Evolutionary conservation across 2,888 invertebrate species (phyloP).

Genomic region (Lycia hirtaria): DNA sequence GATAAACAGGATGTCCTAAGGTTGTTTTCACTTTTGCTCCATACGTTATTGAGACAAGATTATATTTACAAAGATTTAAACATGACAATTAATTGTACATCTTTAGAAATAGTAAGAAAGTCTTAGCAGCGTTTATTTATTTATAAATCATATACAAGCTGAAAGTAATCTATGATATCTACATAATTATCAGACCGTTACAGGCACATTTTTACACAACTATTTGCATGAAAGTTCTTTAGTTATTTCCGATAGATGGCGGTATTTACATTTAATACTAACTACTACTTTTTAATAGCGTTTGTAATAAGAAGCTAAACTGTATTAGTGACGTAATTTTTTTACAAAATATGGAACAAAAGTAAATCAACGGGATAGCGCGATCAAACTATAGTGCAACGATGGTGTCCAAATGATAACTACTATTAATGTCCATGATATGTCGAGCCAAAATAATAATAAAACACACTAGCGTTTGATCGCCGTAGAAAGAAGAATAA

Average conservation of each 20-base stretch:
- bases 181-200: too few species aligned
- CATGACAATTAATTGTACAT: conserved; percentile 10
- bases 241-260: too few species aligned
- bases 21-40: conserved; percentile 78
- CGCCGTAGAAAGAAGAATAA: conserved; percentile 49
- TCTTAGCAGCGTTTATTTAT: too few species aligned
- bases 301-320: too few species aligned
- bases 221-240: too few species aligned
- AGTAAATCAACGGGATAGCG: conserved; percentile 68
- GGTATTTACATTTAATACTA: too few species aligned
- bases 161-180: too few species aligned
- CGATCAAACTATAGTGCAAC: conserved; percentile 50
- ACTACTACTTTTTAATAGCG: too few species aligned
- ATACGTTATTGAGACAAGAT: conserved; percentile 38
- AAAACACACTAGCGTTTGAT: conserved; percentile 39
- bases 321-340: conserved; percentile 11
- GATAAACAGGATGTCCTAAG: conserved; percentile 67
- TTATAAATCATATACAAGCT: too few species aligned
- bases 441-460: conserved; percentile 52
- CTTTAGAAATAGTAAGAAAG: conserved; percentile 8
- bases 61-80: conserved; percentile 43
- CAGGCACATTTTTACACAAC: too few species aligned
- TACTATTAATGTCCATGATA: conserved; percentile 61
- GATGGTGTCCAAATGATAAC: conserved; percentile 41
- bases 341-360: conserved; percentile 69